These are phyloP conservation scores for Probosciger aterrimus DNA, from an alignment of 2,113 vertebrate genomes.

Conservation along the genomic window DNA sequence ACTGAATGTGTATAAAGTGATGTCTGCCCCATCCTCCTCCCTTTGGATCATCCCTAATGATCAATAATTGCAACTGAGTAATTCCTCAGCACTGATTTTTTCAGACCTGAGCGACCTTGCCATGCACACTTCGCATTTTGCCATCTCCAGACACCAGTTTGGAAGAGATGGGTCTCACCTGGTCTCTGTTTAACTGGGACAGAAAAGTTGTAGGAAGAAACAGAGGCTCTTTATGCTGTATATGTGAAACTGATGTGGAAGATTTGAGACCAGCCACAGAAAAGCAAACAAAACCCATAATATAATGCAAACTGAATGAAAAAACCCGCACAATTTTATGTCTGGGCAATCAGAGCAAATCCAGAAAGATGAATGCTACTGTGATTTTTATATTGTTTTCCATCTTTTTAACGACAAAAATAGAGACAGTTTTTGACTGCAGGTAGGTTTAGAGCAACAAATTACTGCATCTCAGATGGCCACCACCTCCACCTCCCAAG, in stretches of 20 bases:
- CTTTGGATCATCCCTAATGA: background rate
- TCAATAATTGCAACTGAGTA: background rate
- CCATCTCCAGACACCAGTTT: background rate
- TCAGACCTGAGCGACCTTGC: background rate
- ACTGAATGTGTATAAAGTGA: background rate
- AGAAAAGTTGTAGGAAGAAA: background rate
- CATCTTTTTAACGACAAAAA: background rate
- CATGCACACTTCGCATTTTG: background rate
- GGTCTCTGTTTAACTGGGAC: background rate
- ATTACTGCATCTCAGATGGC: background rate
- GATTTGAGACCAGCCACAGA: background rate
- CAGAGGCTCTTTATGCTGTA: background rate
- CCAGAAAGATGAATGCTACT: background rate
- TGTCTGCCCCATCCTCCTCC: background rate
- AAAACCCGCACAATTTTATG: background rate
- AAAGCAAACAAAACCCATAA: background rate
- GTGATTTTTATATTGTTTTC: background rate
- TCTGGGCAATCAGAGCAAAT: background rate
- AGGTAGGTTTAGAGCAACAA: background rate
- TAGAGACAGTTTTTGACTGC: background rate
- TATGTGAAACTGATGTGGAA: background rate
- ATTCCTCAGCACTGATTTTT: background rate
- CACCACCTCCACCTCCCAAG: background rate
- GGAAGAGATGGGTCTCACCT: background rate
- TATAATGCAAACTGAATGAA: background rate